phyloP scores from a whole-genome alignment of 2,888 invertebrate genomes.

The Nematopogon swammerdamellus region DNA sequence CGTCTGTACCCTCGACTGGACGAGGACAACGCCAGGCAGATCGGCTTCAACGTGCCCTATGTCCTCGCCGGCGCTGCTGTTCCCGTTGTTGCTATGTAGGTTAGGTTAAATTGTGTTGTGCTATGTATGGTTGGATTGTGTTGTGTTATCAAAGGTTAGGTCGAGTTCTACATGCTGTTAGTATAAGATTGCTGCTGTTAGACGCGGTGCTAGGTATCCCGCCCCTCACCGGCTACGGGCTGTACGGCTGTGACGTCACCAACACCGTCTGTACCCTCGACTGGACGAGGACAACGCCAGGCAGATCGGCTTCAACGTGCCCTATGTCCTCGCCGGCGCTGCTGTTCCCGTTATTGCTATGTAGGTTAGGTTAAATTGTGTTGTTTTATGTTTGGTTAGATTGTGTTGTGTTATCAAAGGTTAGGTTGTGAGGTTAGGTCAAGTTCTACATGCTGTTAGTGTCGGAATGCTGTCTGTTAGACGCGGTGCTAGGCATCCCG shows the following conservation, averaged over 20 bases:
- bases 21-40: constrained; percentile 31
- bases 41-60: constrained; percentile 42
- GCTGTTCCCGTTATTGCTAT: constrained; percentile 39
- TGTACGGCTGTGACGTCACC: constrained; percentile 48
- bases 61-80: constrained; percentile 36
- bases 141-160: too few species aligned
- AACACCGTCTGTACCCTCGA: constrained; percentile 43
- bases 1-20: constrained; percentile 45
- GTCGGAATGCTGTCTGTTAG: too few species aligned
- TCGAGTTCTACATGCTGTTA: too few species aligned
- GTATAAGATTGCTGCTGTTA: too few species aligned
- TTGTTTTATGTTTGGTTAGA: too few species aligned
- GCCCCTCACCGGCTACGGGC: constrained; percentile 48
- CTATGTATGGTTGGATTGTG: constrained; percentile 11
- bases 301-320: constrained; percentile 41
- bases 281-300: constrained; percentile 39
- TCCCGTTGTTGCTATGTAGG: constrained; percentile 47
- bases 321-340: constrained; percentile 39
- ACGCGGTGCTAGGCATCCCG: too few species aligned
- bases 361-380: constrained; percentile 23
- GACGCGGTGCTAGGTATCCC: too few species aligned
- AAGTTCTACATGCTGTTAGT: too few species aligned
- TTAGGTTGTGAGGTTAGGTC: too few species aligned
- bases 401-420: too few species aligned
- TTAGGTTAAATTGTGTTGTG: constrained; percentile 6